phyloP scores from a whole-genome alignment of 2,888 invertebrate species.

The Chrysolina oricalcia region DNA sequence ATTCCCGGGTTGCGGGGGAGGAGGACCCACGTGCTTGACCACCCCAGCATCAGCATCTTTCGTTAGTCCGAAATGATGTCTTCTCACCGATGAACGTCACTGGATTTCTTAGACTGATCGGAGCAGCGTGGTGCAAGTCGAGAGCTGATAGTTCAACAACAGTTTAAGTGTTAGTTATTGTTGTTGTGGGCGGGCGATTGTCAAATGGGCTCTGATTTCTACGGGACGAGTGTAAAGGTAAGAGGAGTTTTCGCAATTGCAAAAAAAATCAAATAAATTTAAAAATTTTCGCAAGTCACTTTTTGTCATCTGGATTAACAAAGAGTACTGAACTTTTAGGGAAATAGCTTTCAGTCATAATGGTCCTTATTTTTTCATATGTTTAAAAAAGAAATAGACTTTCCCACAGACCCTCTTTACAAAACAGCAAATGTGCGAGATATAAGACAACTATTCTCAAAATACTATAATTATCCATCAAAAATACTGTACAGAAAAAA shows the following conservation, averaged over 20 bases:
- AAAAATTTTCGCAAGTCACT: too few species aligned
- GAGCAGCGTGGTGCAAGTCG: neutral
- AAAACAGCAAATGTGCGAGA: too few species aligned
- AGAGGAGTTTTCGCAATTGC: neutral
- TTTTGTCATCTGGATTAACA: too few species aligned
- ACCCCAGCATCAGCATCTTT: neutral
- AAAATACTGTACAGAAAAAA: too few species aligned
- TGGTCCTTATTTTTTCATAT: too few species aligned
- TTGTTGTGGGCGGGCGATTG: neutral
- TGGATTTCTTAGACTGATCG: neutral
- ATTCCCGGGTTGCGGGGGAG: neutral
- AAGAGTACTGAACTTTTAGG: too few species aligned
- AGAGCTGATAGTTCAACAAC: neutral
- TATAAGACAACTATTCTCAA: too few species aligned
- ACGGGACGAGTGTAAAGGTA: neutral
- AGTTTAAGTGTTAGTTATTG: neutral
- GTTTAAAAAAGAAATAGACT: too few species aligned
- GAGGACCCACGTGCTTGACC: neutral
- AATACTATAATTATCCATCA: too few species aligned
- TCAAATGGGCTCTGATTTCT: conserved; percentile 11
- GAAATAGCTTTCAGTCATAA: too few species aligned
- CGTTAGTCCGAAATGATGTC: conserved; percentile 2
- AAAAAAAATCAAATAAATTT: neutral
- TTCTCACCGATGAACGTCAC: neutral
- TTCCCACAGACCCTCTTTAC: too few species aligned